Base-by-base conservation (phyloP, 2,113 vertebrate genomes). In the Calypte anna region DNA sequence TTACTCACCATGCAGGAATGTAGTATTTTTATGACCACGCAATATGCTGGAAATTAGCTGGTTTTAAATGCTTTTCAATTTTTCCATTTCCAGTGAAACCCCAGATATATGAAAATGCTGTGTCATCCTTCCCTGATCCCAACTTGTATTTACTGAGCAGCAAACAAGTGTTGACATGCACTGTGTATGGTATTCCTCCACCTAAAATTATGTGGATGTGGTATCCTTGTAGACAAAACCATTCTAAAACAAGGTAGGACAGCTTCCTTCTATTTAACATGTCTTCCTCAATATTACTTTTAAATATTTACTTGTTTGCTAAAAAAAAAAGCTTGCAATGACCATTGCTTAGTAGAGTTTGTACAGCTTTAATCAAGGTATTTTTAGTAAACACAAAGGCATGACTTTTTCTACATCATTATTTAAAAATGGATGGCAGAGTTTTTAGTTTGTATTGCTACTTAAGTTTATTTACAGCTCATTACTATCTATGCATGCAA, bases 71-170 rank as follows among this genome's bases (percentile, higher is more conserved):
- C 46, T 83, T 58, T 86, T 68, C 55, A 82, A 20, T 94, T 97
- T 96, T 85, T 28, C 55, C 18, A n/a, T 94, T 97, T 88, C 69
- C 97, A 99, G 99, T 99, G 97, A 99, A 98, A 97, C 99, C 99
- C 9, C 98, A 99, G 94, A 99, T 99, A 96, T 99, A 98, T 0
- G 99, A 99, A 98, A 99, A 99, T 91, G 98, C 98, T 0, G 98
- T 99, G 75, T 98, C 98, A 13, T 98, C 98, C 7, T 96, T 98
- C 78, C 98, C 97, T 58, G 98, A 99, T 84, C 98, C 98, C 0
- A 98, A 95, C 68, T 97, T 98, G 4, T 98, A 98, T 62, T 97
- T 96, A 5, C 73, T 98, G 79, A 98, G 98, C 67, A 99, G 98
- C 98, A 98, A 98, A 93, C 98, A 99, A 94, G 95, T 95, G 33